Percentiles rank a stretch among this genome's conserved stretches.
Evolutionary conservation across 1,140 invertebrate genomes (phyloP).

Genomic region (Drosophila albomicans): DNA sequence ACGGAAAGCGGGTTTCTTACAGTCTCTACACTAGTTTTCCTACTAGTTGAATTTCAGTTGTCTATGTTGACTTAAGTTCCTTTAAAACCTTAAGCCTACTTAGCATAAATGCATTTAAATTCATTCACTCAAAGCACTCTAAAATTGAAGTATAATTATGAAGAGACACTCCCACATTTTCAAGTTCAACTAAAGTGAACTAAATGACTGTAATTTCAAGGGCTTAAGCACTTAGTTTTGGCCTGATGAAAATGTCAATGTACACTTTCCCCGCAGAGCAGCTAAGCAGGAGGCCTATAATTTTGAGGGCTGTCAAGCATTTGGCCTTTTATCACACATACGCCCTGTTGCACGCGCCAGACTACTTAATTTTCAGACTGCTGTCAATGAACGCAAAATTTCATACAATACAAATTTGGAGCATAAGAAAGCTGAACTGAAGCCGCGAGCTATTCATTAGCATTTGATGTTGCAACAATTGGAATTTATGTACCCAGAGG

Average conservation of each 20-base stretch:
- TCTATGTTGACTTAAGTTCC: no score
- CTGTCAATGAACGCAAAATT: constrained; percentile 37
- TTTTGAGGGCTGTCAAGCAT: neutral
- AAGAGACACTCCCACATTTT: neutral
- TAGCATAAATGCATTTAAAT: no score
- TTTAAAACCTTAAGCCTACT: no score
- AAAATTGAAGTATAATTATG: no score
- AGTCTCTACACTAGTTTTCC: no score
- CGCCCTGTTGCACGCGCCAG: constrained; percentile 31
- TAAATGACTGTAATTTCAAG: neutral
- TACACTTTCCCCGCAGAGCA: neutral
- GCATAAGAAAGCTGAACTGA: constrained; percentile 14
- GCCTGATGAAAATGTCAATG: constrained; percentile 10
- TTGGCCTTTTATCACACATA: constrained; percentile 29
- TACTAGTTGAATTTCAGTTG: no score
- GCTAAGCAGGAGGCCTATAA: constrained; percentile 3
- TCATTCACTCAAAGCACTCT: neutral
- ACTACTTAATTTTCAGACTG: constrained; percentile 41
- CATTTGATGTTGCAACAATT: constrained; percentile 47
- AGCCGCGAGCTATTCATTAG: constrained; percentile 50
- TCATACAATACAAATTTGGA: neutral
- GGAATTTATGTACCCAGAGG: constrained; percentile 47
- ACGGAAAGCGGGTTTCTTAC: no score
- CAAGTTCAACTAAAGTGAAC: neutral
- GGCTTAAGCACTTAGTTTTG: constrained; percentile 2